Percentiles rank a stretch among this genome's conserved stretches.
These are phyloP conservation scores for Podarcis lilfordi DNA, from an alignment of 2,797 vertebrate species.

Conservation along the genomic window DNA sequence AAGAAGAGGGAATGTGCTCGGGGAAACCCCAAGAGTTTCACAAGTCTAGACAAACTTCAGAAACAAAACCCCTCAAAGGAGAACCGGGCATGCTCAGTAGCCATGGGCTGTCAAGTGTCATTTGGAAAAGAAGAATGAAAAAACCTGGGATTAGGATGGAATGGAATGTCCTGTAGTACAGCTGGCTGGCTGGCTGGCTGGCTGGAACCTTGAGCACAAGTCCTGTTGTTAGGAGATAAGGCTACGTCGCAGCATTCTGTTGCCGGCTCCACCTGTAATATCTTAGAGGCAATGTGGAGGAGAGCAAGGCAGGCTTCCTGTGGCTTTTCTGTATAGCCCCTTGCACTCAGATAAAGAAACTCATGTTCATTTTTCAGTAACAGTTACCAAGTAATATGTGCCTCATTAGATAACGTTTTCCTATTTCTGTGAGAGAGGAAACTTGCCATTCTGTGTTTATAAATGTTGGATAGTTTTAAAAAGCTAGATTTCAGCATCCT, in stretches of 20 bases:
- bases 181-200: too few relatives aligned
- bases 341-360: background rate
- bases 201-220: background rate
- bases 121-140: background rate
- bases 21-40: background rate
- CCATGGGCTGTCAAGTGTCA: background rate
- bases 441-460: background rate
- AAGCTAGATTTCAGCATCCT: background rate
- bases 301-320: background rate
- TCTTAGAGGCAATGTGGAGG: background rate
- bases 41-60: background rate
- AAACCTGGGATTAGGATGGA: background rate
- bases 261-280: background rate
- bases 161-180: background rate
- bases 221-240: background rate
- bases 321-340: too few relatives aligned
- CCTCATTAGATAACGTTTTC: accelerated
- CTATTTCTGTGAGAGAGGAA: background rate
- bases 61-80: background rate
- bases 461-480: background rate
- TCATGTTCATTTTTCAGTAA: background rate
- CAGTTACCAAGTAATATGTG: accelerated
- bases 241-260: background rate
- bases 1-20: background rate
- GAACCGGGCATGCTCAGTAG: background rate